These are phyloP conservation scores for Micromussa lordhowensis DNA, from an alignment of 92 coral and sea anemone genomes.

Conservation along the genomic window DNA sequence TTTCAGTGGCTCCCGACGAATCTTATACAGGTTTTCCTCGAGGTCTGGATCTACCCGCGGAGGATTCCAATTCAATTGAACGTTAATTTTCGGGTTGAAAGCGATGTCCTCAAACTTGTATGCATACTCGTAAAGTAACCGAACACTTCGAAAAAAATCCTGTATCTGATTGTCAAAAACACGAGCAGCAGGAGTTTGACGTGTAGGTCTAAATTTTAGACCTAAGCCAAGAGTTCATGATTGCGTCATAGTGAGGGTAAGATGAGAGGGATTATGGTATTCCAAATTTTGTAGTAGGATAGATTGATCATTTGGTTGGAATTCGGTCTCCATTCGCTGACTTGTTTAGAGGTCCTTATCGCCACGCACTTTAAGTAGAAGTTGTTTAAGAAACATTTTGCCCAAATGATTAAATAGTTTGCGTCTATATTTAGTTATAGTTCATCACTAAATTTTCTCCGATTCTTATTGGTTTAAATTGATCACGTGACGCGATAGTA, in stretches of 20 bases:
- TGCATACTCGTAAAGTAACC: conserved; percentile 12
- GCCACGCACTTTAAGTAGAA: too few relatives aligned
- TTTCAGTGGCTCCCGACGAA: conserved; percentile 21
- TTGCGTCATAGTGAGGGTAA: conserved; percentile 25
- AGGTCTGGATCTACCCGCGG: conserved; percentile 50
- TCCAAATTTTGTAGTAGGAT: conserved; percentile 30
- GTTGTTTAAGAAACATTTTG: too few relatives aligned
- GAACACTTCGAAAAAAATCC: conserved; percentile 60
- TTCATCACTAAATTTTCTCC: too few relatives aligned
- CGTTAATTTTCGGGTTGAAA: conserved; percentile 33
- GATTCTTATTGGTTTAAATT: too few relatives aligned
- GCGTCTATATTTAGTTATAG: too few relatives aligned
- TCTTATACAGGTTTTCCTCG: conserved; percentile 39
- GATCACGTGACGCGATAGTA: too few relatives aligned
- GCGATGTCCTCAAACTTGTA: conserved; percentile 32
- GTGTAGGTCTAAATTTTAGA: conserved; percentile 62
- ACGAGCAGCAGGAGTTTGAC: conserved; percentile 43
- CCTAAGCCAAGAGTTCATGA: conserved; percentile 50
- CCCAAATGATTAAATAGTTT: too few relatives aligned
- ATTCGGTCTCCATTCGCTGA: too few relatives aligned
- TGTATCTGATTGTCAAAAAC: conserved; percentile 50
- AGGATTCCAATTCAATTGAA: conserved; percentile 32
- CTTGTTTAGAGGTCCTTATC: too few relatives aligned
- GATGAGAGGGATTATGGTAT: conserved; percentile 34
- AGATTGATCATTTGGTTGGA: too few relatives aligned